Percentiles rank a stretch among this genome's conserved stretches.
Evolutionary conservation across 2,797 vertebrate genomes (phyloP).

Genomic region (Parauchenoglanis ngamensis): DNA sequence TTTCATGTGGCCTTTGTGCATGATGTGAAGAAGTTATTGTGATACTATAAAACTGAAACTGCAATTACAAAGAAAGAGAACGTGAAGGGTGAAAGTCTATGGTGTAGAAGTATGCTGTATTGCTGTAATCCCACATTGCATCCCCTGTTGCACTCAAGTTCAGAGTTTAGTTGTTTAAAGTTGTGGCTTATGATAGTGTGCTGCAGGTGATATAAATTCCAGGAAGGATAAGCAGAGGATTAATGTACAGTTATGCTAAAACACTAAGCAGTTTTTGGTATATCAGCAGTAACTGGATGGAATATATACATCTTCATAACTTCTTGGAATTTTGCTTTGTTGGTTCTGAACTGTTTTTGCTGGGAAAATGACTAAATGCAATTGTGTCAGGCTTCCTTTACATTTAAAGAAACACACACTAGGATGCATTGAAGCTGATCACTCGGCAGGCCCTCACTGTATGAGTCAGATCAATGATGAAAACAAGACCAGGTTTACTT

Average conservation of each 20-base stretch:
- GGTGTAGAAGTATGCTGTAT: neutral
- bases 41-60: conserved; percentile 30
- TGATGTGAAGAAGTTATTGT: conserved; percentile 43
- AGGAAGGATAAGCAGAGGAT: neutral
- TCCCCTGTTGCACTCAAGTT: neutral
- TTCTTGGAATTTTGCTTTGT: conserved; percentile 8
- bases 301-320: neutral
- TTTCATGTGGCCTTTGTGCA: conserved; percentile 31
- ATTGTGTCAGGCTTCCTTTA: neutral
- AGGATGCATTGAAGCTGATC: neutral
- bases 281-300: neutral
- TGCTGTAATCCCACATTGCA: conserved; percentile 1
- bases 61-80: conserved; percentile 18
- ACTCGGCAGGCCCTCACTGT: conserved; percentile 55
- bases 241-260: neutral
- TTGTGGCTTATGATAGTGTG: neutral
- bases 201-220: neutral
- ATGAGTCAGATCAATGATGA: conserved; percentile 64
- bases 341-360: neutral
- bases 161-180: neutral
- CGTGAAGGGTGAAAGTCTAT: conserved; percentile 24
- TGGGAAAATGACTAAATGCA: neutral
- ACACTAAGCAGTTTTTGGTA: neutral
- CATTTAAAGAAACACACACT: neutral
- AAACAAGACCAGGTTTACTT: conserved; percentile 49